phyloP scores from a whole-genome alignment of 2,888 invertebrate species.

The Tenthredo livida region DNA sequence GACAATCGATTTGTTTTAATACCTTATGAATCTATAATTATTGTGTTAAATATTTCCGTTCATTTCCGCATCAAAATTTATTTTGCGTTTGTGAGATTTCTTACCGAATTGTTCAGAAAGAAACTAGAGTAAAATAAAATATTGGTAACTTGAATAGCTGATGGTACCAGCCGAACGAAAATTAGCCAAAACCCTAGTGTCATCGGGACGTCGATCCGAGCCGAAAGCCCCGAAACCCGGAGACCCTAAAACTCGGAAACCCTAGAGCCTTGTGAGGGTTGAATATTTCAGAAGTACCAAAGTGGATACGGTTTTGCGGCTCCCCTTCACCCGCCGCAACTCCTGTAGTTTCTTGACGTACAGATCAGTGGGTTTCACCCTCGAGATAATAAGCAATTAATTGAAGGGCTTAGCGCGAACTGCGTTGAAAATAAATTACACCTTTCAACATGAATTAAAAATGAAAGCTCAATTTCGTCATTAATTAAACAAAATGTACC shows the following conservation, averaged over 20 bases:
- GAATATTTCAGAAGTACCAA: conserved; percentile 44
- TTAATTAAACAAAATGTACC: conserved; percentile 3
- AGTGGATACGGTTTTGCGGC: conserved; percentile 39
- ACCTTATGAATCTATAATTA: too few species aligned
- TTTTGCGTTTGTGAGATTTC: neutral
- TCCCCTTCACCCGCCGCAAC: conserved; percentile 7
- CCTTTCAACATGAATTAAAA: neutral
- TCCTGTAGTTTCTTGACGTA: conserved; percentile 24
- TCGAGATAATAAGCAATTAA: conserved; percentile 24
- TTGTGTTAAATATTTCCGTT: neutral
- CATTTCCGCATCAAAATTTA: neutral
- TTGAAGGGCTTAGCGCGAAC: conserved; percentile 24
- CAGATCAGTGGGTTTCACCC: conserved; percentile 23
- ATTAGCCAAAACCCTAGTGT: neutral
- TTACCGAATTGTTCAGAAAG: neutral
- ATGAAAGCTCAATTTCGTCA: neutral
- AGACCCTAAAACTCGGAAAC: conserved; percentile 13
- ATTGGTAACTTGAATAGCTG: neutral
- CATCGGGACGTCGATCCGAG: neutral
- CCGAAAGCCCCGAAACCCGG: neutral
- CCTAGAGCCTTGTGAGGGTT: conserved; percentile 11
- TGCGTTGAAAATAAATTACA: neutral
- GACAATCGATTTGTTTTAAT: neutral
- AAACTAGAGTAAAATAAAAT: neutral
- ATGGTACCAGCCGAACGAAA: neutral